A percentile compares a stretch with the other conserved stretches of the same genome.
Evolutionary conservation across 2,113 vertebrate species (phyloP).

Genomic region (Equus quagga): DNA sequence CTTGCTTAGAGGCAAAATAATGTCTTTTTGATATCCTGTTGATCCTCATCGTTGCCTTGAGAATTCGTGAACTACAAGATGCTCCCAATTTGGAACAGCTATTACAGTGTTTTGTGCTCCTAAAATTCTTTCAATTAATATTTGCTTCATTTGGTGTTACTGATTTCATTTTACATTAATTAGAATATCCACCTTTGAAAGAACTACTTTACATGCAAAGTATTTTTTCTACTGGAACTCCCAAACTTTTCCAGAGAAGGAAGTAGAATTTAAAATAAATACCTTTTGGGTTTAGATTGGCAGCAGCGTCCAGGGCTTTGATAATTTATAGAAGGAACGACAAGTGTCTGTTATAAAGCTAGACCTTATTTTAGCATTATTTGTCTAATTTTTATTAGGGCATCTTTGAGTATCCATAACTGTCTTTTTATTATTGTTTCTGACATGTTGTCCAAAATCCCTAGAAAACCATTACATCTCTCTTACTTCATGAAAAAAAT

Average conservation of each 20-base stretch:
- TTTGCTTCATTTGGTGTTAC: neutral
- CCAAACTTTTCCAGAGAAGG: neutral
- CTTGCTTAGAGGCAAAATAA: constrained; percentile 55
- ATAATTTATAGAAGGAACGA: neutral
- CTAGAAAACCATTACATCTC: neutral
- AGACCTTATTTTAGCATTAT: neutral
- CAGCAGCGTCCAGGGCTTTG: neutral
- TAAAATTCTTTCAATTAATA: constrained; percentile 26
- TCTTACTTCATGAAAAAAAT: neutral
- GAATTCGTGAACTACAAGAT: neutral
- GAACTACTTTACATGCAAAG: neutral
- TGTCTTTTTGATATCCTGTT: constrained; percentile 58
- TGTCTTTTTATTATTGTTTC: neutral
- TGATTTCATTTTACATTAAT: constrained; percentile 13
- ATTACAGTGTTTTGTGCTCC: neutral
- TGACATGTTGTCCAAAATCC: neutral
- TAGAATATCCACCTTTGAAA: constrained; percentile 48
- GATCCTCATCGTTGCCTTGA: constrained; percentile 18
- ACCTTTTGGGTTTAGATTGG: neutral
- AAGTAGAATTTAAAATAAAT: constrained; percentile 45
- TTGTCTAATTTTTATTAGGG: neutral
- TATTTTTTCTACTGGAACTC: neutral
- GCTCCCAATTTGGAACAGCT: neutral
- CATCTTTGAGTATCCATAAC: neutral
- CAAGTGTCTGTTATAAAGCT: neutral